Base-by-base conservation (phyloP, 2,113 vertebrate species). In the Peucedramus taeniatus region DNA sequence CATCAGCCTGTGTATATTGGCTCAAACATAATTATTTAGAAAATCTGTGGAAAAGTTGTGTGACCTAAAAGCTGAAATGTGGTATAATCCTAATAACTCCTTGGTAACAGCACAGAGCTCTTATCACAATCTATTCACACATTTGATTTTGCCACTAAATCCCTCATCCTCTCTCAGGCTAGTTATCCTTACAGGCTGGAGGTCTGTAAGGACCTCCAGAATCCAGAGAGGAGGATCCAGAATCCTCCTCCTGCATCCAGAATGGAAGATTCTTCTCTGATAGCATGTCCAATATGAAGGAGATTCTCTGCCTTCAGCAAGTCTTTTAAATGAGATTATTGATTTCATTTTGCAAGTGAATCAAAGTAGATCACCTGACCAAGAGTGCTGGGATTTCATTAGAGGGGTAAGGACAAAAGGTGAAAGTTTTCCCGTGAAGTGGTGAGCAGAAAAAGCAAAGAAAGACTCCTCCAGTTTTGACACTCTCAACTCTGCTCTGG, bases 301-400 rank as follows among this genome's bases (percentile, higher is more conserved):
- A 80, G 39, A 91, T 75, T 96, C 82, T 63, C 50, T 90, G 71
- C 88, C 94, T 95, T 96, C 96, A 94, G 96, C 92, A 91, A 92
- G 64, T 61, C 83, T 93, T 96, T 90, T 7, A 94, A 96, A 97
- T 96, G 68, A 96, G 88, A 78, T 93, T 97, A 97, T 97, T 94
- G 96, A 97, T 97, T 95, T 89, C 39, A 75, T 82, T 93, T 93
- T 76, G 76, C 61, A 86, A 94, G 71, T 0, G 2, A 89, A 81
- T 89, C 78, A 89, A 89, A 96, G 81, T 28, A 80, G 66, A 94
- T 81, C 93, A 95, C 60, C 78, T 91, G 93, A 95, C 81, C 1
- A 1, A 77, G 44, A 81, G 40, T 11, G 1, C 37, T 75, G 89
- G 59, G 74, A 85, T 74, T 97, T 84, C 57, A 75, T 80, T 59